Evolutionary conservation across 2,888 invertebrate genomes (phyloP).

Genomic region (Apodemia zela): DNA sequence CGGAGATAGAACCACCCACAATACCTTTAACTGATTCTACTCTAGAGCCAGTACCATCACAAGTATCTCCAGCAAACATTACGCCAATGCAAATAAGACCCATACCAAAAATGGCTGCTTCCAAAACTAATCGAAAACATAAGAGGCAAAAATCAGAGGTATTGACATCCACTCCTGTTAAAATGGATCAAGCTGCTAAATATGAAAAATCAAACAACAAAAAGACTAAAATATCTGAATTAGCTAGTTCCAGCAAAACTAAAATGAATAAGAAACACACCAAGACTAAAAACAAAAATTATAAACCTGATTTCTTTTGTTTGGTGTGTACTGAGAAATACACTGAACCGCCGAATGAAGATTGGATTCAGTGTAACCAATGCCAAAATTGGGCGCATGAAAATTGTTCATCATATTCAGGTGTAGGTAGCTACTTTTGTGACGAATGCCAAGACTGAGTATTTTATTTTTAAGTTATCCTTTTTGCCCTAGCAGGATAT

Average conservation of each 20-base stretch:
- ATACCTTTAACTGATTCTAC: no score
- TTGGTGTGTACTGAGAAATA: slow-evolving; percentile 26
- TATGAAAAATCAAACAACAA: background rate
- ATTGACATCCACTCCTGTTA: background rate
- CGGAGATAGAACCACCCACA: background rate
- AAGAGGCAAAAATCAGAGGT: background rate
- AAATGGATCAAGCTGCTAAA: background rate
- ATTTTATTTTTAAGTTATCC: no score
- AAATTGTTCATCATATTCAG: no score
- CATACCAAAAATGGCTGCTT: background rate
- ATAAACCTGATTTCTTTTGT: slow-evolving; percentile 12
- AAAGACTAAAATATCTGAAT: background rate
- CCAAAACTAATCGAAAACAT: background rate
- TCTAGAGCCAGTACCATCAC: background rate
- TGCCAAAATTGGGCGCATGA: slow-evolving; percentile 26
- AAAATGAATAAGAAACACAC: no score
- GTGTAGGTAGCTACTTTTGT: no score
- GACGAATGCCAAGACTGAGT: no score
- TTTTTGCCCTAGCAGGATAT: no score
- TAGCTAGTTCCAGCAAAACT: background rate
- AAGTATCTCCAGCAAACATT: background rate
- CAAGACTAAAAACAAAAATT: background rate
- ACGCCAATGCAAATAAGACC: background rate
- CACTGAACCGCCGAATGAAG: slow-evolving; percentile 25
- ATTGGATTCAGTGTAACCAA: slow-evolving; percentile 27